Evolutionary conservation across 2,888 invertebrate species (phyloP).

Genomic region (Drosophila phalerata): DNA sequence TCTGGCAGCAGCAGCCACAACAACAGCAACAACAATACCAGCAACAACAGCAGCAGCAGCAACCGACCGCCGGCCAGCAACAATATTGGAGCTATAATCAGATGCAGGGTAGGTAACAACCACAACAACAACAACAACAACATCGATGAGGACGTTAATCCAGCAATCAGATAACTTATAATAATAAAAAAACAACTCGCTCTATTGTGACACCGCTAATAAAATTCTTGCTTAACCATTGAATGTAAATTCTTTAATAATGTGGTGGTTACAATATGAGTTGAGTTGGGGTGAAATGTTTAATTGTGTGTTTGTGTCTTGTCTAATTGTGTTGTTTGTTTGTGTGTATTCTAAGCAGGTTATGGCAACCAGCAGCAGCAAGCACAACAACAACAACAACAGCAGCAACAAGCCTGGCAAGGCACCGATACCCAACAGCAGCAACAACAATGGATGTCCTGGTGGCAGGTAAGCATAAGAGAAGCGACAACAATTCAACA

Average conservation of each 20-base stretch:
- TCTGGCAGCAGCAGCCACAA: slow-evolving; percentile 69
- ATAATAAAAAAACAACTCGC: slow-evolving; percentile 49
- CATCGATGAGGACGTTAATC: slow-evolving; percentile 1
- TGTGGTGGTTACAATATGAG: slow-evolving; percentile 18
- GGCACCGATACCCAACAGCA: slow-evolving; percentile 77
- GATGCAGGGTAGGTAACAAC: slow-evolving; percentile 78
- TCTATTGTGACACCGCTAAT: slow-evolving; percentile 43
- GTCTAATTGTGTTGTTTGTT: slow-evolving; percentile 21
- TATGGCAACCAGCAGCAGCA: slow-evolving; percentile 82
- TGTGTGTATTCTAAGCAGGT: slow-evolving; percentile 56
- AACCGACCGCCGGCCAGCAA: slow-evolving; percentile 66
- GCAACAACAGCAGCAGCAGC: slow-evolving; percentile 64
- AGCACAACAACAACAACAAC: too few relatives aligned
- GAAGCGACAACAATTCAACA: too few relatives aligned
- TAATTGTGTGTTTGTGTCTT: neutral
- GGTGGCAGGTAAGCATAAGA: slow-evolving; percentile 84
- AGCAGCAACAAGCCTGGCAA: slow-evolving; percentile 82
- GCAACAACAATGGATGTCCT: slow-evolving; percentile 85
- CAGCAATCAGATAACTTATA: slow-evolving; percentile 21
- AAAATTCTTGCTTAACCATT: slow-evolving; percentile 38
- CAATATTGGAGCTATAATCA: slow-evolving; percentile 84
- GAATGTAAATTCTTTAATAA: slow-evolving; percentile 24
- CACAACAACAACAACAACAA: slow-evolving; percentile 4
- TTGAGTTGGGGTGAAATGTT: neutral
- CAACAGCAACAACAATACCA: slow-evolving; percentile 57